A percentile compares a stretch with the other conserved stretches of the same genome.
Conservation (phyloP, 2,797 vertebrate species). For the Anableps anableps region DNA sequence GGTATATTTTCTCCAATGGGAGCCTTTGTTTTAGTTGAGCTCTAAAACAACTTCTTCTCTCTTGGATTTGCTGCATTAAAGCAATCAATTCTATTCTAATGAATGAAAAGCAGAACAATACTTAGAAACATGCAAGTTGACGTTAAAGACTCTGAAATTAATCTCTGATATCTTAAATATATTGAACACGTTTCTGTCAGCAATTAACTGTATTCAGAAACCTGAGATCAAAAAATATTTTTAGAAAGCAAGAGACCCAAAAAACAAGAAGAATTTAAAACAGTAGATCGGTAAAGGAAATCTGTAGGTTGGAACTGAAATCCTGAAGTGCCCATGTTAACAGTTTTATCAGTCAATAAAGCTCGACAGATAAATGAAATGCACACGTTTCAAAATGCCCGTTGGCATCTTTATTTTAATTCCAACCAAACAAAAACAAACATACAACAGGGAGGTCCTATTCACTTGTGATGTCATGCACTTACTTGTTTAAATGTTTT, state of each 20-base stretch:
- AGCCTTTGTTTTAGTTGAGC: slow-evolving; percentile 25
- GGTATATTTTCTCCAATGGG: slow-evolving; percentile 25
- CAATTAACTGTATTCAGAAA: slow-evolving; percentile 7
- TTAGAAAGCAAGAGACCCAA: slow-evolving; percentile 8
- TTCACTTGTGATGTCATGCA: not conserved
- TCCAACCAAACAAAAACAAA: not conserved
- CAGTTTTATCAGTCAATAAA: not conserved
- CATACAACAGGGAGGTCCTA: too few species aligned
- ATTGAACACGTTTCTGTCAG: not conserved
- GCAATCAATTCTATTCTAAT: slow-evolving; percentile 11
- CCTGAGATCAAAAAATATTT: slow-evolving; percentile 8
- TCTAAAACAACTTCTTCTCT: not conserved
- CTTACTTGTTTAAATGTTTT: not conserved
- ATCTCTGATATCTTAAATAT: not conserved
- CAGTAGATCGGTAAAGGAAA: slow-evolving; percentile 4
- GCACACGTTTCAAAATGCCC: not conserved
- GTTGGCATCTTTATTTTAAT: too few species aligned
- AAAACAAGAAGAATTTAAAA: slow-evolving; percentile 1
- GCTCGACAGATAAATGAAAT: not conserved
- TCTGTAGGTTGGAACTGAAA: not conserved
- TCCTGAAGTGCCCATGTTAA: not conserved
- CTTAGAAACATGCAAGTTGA: slow-evolving; percentile 8
- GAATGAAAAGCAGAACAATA: slow-evolving; percentile 7
- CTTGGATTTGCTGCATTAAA: not conserved
- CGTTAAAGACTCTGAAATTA: slow-evolving; percentile 1